Evolutionary conservation across 2,797 vertebrate species (phyloP).

Genomic region (Calcarius lapponicus): DNA sequence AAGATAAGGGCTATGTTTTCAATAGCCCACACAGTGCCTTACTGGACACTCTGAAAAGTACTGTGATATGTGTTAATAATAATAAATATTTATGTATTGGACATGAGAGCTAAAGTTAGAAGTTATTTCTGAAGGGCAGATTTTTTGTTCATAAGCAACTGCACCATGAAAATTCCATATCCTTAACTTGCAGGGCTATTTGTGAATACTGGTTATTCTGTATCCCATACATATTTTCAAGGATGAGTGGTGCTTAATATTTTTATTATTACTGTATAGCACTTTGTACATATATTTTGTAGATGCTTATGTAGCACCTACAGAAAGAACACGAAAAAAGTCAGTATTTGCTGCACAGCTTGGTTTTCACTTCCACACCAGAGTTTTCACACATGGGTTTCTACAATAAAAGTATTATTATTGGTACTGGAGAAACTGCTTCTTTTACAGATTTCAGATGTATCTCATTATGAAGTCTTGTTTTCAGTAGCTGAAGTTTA

Average conservation of each 20-base stretch:
- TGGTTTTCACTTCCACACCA: background rate
- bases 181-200: background rate
- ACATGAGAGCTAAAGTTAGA: background rate
- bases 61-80: background rate
- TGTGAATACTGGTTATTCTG: background rate
- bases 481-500: conserved; percentile 6
- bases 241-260: background rate
- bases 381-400: background rate
- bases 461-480: background rate
- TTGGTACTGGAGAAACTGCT: background rate
- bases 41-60: background rate
- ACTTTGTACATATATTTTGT: background rate
- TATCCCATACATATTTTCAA: background rate
- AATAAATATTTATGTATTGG: background rate
- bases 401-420: background rate
- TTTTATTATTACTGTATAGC: background rate
- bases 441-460: background rate
- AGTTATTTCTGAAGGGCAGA: background rate
- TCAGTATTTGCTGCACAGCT: background rate
- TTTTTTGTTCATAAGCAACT: background rate
- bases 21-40: background rate
- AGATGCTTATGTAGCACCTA: background rate
- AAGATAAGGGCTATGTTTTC: background rate
- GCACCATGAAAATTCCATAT: background rate
- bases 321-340: background rate